Base-by-base conservation (phyloP, 2,888 invertebrate species). In the Callimorpha dominula region DNA sequence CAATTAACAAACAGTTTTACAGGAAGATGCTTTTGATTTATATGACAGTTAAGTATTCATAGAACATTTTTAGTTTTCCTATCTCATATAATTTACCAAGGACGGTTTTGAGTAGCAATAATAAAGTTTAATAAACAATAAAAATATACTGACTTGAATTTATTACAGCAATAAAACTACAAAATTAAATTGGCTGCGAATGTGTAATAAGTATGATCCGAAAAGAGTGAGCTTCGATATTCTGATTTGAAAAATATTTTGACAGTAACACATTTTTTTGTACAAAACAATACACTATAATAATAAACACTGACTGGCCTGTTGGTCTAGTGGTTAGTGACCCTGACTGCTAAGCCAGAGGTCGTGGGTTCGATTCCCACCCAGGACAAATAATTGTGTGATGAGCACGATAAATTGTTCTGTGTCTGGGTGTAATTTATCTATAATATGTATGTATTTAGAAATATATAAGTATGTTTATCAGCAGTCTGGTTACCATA, bases 201-300 rank as follows among this genome's bases (percentile, higher is more conserved):
- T 54, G n/a, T 11, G 20, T 57, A 11, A 57, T 12, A 20, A 31
- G 31, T 31, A 31, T 1, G 1, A 31, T 57, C 20, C 1, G 1
- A 57, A 57, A 57, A 9, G 20, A 20, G 20, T 20, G 20, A 12
- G 54, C n/a, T 54, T n/a, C 54, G 7, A n/a, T 20, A 20, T 20
- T 20, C 20, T 1, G 9, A 20, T 57, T 57, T 20, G 12, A 3
- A 4, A 70, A 75, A 80, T 85, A 88, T 86, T 87, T 88, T 88
- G 87, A 86, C 85, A 31, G 31, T 31, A 31, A 31, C 31, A 31
- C 31, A 31, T 31, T 31, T 31, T 31, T 31, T 31, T 31, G 31
- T 31, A 31, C 1, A 31, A 31, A 31, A 31, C 31, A 31, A 31
- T 31, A 31, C 31, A 31, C 31, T 31, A 31, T 31, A 31, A 31